phyloP scores from a whole-genome alignment of 2,113 vertebrate genomes.

The Zapornia atra region DNA sequence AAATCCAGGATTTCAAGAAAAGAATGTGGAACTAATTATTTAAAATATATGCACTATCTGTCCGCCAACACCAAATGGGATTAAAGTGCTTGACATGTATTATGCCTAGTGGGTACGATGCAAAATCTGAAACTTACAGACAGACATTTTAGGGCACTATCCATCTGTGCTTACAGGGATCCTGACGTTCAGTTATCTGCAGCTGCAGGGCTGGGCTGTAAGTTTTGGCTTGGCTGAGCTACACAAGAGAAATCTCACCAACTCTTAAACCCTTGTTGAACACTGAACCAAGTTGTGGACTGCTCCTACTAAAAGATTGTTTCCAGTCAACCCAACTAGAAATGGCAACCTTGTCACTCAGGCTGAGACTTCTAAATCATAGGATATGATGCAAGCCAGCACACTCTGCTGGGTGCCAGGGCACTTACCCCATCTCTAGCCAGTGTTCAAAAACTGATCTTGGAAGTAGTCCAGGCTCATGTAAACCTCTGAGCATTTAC shows the following conservation, averaged over 20 bases:
- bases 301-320: background rate
- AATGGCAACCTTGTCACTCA: background rate
- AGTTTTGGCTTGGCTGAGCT: background rate
- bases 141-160: background rate
- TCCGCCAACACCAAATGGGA: background rate
- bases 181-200: background rate
- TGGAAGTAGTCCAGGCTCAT: fast-evolving
- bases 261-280: background rate
- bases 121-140: background rate
- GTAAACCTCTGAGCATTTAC: background rate
- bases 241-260: background rate
- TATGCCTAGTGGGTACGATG: background rate
- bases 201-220: background rate
- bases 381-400: background rate
- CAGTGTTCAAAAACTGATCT: background rate
- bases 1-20: constrained; percentile 42
- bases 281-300: background rate
- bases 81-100: constrained; percentile 1
- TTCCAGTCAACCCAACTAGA: background rate
- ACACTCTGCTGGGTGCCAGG: background rate
- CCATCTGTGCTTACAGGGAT: background rate
- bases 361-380: background rate
- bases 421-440: background rate
- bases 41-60: constrained; percentile 1
- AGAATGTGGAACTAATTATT: constrained; percentile 36